A percentile compares a stretch with the other conserved stretches of the same genome.
phyloP scores from a whole-genome alignment of 2,113 vertebrate genomes.

The Elgaria multicarinata region DNA sequence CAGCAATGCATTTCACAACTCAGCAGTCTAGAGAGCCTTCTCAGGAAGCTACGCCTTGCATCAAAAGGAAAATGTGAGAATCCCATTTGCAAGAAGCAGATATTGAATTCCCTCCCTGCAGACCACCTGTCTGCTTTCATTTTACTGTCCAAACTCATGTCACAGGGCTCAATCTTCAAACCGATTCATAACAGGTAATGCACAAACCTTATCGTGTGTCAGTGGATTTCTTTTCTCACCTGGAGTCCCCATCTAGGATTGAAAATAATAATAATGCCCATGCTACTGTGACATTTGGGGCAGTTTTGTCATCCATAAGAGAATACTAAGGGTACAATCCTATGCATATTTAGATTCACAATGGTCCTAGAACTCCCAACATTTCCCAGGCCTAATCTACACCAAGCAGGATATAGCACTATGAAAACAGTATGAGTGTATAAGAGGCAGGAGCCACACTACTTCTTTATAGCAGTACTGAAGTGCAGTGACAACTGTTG shows the following conservation, averaged over 20 bases:
- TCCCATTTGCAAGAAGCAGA: constrained; percentile 49
- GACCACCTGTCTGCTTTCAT: constrained; percentile 42
- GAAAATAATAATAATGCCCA: constrained; percentile 27
- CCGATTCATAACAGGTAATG: constrained; percentile 20
- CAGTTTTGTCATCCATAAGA: constrained; percentile 43
- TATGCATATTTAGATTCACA: not conserved
- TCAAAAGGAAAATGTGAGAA: constrained; percentile 49
- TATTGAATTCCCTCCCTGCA: constrained; percentile 28
- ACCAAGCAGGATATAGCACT: too few relatives aligned
- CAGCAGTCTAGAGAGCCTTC: constrained; percentile 45
- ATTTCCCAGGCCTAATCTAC: too few relatives aligned
- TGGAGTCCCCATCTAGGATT: not conserved
- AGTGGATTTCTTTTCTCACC: constrained; percentile 51
- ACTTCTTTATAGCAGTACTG: too few relatives aligned
- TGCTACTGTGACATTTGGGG: constrained; percentile 23
- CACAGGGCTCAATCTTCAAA: constrained; percentile 43
- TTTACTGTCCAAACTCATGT: constrained; percentile 45
- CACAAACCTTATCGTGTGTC: constrained; percentile 41
- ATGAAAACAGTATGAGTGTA: too few relatives aligned
- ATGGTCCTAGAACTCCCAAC: not conserved
- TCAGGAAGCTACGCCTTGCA: constrained; percentile 13
- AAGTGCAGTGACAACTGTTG: too few relatives aligned
- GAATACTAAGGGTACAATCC: not conserved
- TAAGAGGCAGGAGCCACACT: too few relatives aligned
- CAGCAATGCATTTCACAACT: constrained; percentile 52